Percentiles rank a stretch among this genome's conserved stretches.
These are phyloP conservation scores for Lynx canadensis DNA, from an alignment of 2,113 vertebrate species.

Conservation along the genomic window DNA sequence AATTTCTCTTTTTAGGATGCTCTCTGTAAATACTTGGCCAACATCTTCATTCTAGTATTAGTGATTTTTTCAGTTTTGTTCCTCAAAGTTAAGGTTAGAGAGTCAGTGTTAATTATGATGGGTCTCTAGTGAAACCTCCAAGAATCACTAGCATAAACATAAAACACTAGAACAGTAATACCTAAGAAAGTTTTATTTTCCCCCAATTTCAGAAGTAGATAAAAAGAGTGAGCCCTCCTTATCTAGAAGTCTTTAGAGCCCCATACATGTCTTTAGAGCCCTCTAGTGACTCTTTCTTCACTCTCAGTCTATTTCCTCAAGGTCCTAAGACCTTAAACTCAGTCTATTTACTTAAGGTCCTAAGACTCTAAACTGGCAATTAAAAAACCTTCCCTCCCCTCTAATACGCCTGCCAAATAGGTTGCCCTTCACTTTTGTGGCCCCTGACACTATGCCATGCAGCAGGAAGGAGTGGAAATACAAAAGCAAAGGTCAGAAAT, in stretches of 20 bases:
- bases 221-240: background rate
- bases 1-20: background rate
- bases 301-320: background rate
- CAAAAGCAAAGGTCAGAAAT: background rate
- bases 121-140: background rate
- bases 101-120: background rate
- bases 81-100: background rate
- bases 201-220: background rate
- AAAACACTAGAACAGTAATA: conserved; percentile 1
- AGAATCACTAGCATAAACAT: conserved; percentile 40
- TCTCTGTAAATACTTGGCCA: background rate
- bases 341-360: background rate
- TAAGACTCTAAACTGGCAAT: background rate
- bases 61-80: background rate
- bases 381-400: background rate
- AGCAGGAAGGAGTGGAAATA: background rate
- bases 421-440: background rate
- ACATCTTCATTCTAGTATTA: background rate
- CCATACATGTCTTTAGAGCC: background rate
- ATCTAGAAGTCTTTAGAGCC: background rate
- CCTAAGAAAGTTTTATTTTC: background rate
- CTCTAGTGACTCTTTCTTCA: background rate
- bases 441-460: background rate
- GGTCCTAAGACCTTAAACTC: background rate
- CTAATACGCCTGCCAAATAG: background rate